Percentiles rank a stretch among this genome's conserved stretches.
These are phyloP conservation scores for Notospermus geniculatus DNA, from an alignment of 1,140 invertebrate species.

Conservation along the genomic window DNA sequence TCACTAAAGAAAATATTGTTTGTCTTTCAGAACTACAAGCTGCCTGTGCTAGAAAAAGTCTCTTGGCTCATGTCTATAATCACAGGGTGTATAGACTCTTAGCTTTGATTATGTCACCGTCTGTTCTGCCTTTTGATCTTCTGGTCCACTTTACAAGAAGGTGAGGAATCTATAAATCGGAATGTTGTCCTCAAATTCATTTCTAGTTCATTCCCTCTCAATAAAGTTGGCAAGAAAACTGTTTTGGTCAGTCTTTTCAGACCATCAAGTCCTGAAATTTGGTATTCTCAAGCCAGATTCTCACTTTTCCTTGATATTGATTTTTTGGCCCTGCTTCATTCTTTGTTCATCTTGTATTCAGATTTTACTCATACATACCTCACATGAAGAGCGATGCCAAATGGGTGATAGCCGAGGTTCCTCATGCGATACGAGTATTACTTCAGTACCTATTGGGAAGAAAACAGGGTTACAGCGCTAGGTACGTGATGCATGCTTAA, in stretches of 20 bases:
- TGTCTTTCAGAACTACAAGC: constrained; percentile 78
- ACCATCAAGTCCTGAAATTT: not conserved
- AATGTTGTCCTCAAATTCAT: not conserved
- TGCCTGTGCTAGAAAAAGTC: constrained; percentile 85
- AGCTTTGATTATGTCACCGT: constrained; percentile 77
- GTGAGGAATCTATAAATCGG: constrained; percentile 16
- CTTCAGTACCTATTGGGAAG: not conserved
- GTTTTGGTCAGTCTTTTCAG: not conserved
- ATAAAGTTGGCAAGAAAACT: not conserved
- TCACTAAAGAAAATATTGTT: constrained; percentile 74
- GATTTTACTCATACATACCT: too few species aligned
- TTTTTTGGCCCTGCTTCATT: not conserved
- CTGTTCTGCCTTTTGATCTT: constrained; percentile 80
- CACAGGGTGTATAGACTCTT: constrained; percentile 76
- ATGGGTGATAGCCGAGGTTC: too few species aligned
- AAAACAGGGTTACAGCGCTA: not conserved
- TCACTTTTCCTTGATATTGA: not conserved
- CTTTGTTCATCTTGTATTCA: too few species aligned
- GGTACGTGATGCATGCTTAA: not conserved
- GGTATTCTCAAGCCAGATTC: not conserved
- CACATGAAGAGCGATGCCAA: too few species aligned
- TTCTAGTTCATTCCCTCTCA: not conserved
- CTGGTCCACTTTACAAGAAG: constrained; percentile 46
- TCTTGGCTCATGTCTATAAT: constrained; percentile 86
- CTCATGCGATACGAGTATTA: not conserved